Base-by-base conservation (phyloP, 2,113 vertebrate species). In the Thryonomys swinderianus region DNA sequence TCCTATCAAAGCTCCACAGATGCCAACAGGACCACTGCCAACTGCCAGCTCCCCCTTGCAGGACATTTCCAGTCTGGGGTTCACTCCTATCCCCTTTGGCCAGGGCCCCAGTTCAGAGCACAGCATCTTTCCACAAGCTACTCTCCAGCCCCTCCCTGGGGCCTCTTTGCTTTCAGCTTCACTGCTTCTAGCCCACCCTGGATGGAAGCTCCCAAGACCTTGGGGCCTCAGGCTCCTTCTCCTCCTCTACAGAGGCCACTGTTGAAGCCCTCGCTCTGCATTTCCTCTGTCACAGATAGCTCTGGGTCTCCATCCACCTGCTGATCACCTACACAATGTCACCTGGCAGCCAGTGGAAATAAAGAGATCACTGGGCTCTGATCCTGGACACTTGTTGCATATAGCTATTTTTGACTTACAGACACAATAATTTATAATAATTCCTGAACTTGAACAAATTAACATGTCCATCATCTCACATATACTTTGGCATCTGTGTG, bases 211-310 rank as follows among this genome's bases (percentile, higher is more conserved):
- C 8, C 76, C 23, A 42, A 66, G 20, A 62, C 32, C 32, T 20
- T 40, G 12, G 55, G 45, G 42, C 34, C 40, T 37, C 69, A 42
- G 37, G 40, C 10, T 32, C 81, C 4, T 5, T 3, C 18, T n/a
- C 55, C 23, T 53, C 0, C 30, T 21, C 17, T 2, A 18, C 10
- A 21, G 1, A 42, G 2, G 25, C 23, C 17, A n/a, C 21, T 8
- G 0, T 40, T 40, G 8, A 27, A 82, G 61, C 3, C 14, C 37
- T 61, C 48, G 5, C 0, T 30, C 48, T 62, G 12, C 1, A 10
- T 40, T 48, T 64, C 6, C 17, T 48, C 23, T 32, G 2, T 66
- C 88, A 37, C 4, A 61, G 13, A 7, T 11, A 88, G 20, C 30
- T 67, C 79, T 64, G 4, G 48, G 32, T 45, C 66, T 82, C 40